Evolutionary conservation across 2,113 vertebrate genomes (phyloP), one percentile per base, ranked within the genome.

Genomic region (Ceyx melanurus): DNA sequence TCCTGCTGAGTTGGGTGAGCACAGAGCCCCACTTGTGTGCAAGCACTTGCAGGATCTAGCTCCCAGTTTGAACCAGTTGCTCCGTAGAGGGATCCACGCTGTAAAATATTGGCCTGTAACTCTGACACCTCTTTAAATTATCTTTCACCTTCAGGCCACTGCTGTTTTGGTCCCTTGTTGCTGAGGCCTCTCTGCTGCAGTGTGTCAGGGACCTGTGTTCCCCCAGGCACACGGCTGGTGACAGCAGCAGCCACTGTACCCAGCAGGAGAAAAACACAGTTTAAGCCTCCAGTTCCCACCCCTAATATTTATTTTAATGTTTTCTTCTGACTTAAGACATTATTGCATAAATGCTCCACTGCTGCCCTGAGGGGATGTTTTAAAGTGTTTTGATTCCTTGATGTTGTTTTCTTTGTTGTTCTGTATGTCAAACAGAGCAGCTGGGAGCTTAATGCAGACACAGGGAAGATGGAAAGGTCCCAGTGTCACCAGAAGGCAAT

Each of bases 391-490:
- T 87, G 64, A 79, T 87, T 85, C 25, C 35, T 80, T 87, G 70
- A 66, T 89, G 82, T 67, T 89, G 53, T 96, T 94, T 92, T 73
- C 74, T 92, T 94, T 92, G 91, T 85, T 58, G 74, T 87, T 95
- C 89, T 3, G 3, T 80, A 73, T 92, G 87, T 89, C 81, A 74
- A 85, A 76, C 33, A 14, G 46, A 48, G 22, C 33, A 56, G 29
- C 74, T 77, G 54, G 78, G 67, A 91, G n/a, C 51, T 46, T 60
- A 19, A 42, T 40, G 19, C 13, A 76, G 71, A 70, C 40, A 53
- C 46, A 7, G n/a, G 37, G 66, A 93, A 88, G 72, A 85, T 31
- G 43, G 67, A 75, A 66, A 83, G 43, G 71, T 91, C 87, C 56
- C 87, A 58, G 50, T 7, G 3, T 56, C 58, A 77, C 67, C 51